These are phyloP conservation scores for Seira ritae DNA, from an alignment of 2,888 invertebrate species.

Conservation along the genomic window DNA sequence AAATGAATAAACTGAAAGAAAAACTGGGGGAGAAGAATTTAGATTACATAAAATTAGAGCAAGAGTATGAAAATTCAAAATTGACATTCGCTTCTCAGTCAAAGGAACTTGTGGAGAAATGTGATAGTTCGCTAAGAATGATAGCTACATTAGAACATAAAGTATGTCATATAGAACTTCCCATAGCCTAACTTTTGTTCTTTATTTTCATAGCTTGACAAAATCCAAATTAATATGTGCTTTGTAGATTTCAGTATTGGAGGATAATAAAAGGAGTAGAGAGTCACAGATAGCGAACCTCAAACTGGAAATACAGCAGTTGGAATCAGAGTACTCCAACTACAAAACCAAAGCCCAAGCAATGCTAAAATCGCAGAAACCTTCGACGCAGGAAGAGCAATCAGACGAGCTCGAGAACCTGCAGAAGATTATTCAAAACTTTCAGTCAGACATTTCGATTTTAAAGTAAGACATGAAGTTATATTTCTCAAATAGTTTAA, in stretches of 20 bases:
- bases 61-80: constrained; percentile 69
- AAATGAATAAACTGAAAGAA: constrained; percentile 69
- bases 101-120: constrained; percentile 69
- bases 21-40: constrained; percentile 68
- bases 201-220: neutral
- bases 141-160: constrained; percentile 68
- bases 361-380: constrained; percentile 72
- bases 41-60: constrained; percentile 64
- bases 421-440: constrained; percentile 72
- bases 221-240: neutral
- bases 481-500: no score
- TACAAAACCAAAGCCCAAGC: constrained; percentile 72
- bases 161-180: constrained; percentile 49
- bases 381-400: constrained; percentile 43
- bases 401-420: constrained; percentile 72
- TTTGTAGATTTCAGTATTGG: constrained; percentile 68
- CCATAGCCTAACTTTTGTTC: neutral
- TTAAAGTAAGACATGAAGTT: constrained; percentile 65
- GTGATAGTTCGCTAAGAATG: constrained; percentile 59
- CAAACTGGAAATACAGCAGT: constrained; percentile 71
- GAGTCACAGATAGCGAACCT: constrained; percentile 71
- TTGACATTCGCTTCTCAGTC: constrained; percentile 66
- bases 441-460: constrained; percentile 71
- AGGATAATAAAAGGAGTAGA: constrained; percentile 71
- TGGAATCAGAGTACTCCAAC: constrained; percentile 71